Percentiles rank a stretch among this genome's conserved stretches.
These are phyloP conservation scores for Phrynocephalus forsythii DNA, from an alignment of 2,797 vertebrate species.

Conservation along the genomic window DNA sequence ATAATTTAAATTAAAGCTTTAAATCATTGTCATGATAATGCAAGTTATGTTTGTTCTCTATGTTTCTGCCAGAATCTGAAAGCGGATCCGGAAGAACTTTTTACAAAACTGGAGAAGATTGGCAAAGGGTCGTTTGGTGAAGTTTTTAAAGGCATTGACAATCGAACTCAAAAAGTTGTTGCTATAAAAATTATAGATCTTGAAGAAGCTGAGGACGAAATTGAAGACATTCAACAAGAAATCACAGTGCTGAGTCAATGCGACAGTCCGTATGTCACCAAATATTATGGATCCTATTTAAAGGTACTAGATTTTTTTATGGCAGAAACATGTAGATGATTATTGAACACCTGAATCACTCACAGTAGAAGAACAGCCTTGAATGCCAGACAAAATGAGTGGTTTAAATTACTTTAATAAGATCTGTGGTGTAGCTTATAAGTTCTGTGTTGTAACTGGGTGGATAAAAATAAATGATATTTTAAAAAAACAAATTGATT, in stretches of 20 bases:
- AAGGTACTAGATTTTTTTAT: conserved; percentile 84
- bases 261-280: conserved; percentile 97
- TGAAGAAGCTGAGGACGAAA: conserved; percentile 98
- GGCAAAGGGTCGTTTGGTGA: conserved; percentile 98
- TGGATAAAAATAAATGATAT: too few relatives aligned
- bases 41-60: conserved; percentile 28
- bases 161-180: conserved; percentile 95
- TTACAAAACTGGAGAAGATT: conserved; percentile 95
- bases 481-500: too few relatives aligned
- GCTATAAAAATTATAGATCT: conserved; percentile 99
- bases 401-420: conserved; percentile 23
- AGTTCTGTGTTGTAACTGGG: background rate
- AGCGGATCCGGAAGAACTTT: conserved; percentile 94
- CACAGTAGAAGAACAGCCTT: conserved; percentile 36
- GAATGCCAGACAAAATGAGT: conserved; percentile 19
- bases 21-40: background rate
- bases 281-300: conserved; percentile 97
- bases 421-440: background rate
- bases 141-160: conserved; percentile 99
- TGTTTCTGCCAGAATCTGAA: conserved; percentile 84
- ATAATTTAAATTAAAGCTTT: background rate
- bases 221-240: conserved; percentile 98
- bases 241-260: conserved; percentile 99
- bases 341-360: conserved; percentile 17
- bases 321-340: accelerated